Conservation (phyloP, 2,888 invertebrate species). For the Ptychoptera contaminata region DNA sequence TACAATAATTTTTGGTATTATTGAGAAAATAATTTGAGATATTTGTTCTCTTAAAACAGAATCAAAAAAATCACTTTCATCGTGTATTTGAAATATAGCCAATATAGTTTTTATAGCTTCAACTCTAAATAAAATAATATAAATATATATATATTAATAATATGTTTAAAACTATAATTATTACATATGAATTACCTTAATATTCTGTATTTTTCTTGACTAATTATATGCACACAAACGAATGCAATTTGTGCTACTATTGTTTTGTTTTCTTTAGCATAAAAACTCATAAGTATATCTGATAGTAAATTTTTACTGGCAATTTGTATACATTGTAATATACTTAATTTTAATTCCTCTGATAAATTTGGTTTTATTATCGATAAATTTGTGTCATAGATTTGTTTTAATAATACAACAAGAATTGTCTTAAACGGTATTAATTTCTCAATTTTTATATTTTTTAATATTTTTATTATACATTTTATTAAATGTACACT, state of each 20-base stretch:
- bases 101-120: conserved; percentile 43
- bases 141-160: background rate
- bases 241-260: conserved; percentile 49
- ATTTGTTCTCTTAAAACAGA: conserved; percentile 35
- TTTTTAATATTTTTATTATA: conserved; percentile 19
- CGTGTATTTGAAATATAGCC: conserved; percentile 43
- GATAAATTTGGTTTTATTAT: conserved; percentile 17
- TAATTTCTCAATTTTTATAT: conserved; percentile 20
- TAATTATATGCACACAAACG: conserved; percentile 46
- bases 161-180: too few relatives aligned
- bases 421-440: conserved; percentile 23
- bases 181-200: conserved; percentile 37
- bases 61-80: conserved; percentile 36
- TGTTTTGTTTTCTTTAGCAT: conserved; percentile 38
- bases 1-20: conserved; percentile 41
- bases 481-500: conserved; percentile 21
- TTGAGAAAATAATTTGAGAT: conserved; percentile 39
- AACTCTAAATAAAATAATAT: conserved; percentile 23
- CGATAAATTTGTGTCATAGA: conserved; percentile 18
- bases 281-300: conserved; percentile 37
- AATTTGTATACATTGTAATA: conserved; percentile 20
- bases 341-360: conserved; percentile 27
- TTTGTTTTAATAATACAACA: conserved; percentile 20
- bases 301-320: conserved; percentile 19
- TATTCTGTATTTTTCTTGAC: conserved; percentile 43